Evolutionary conservation across 1,140 invertebrate genomes (phyloP).

Genomic region (Danaus plexippus): DNA sequence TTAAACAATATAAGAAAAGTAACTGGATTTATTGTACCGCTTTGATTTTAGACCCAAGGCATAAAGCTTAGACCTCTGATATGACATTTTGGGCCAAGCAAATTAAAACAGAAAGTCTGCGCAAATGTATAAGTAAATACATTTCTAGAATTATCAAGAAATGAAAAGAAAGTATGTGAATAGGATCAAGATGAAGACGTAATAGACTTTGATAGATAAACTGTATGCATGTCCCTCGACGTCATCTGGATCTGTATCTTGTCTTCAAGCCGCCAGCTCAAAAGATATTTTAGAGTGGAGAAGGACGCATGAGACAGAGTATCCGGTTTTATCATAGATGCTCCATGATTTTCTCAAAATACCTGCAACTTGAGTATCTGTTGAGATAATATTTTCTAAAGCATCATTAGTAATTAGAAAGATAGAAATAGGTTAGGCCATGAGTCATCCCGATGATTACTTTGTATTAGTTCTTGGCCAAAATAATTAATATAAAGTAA

Average conservation of each 20-base stretch:
- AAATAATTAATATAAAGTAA: conserved; percentile 25
- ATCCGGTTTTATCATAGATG: conserved; percentile 41
- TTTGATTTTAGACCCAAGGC: conserved; percentile 49
- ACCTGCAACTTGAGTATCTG: conserved; percentile 41
- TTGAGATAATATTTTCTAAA: conserved; percentile 38
- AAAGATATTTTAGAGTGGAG: too few species aligned
- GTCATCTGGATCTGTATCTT: conserved; percentile 29
- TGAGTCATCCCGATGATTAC: conserved; percentile 24
- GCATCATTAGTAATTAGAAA: conserved; percentile 29
- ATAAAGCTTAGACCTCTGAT: conserved; percentile 49
- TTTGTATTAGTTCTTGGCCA: conserved; percentile 1
- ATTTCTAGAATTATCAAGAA: conserved; percentile 31
- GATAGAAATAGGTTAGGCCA: conserved; percentile 25
- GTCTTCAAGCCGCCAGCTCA: too few species aligned
- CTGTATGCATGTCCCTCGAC: conserved; percentile 35
- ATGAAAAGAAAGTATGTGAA: conserved; percentile 30
- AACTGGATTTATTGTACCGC: conserved; percentile 50
- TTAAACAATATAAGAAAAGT: conserved; percentile 40
- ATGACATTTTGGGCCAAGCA: conserved; percentile 41
- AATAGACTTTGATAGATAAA: conserved; percentile 38
- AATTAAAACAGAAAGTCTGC: conserved; percentile 38
- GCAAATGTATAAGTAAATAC: conserved; percentile 33
- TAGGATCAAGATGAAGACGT: conserved; percentile 36
- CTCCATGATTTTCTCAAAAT: conserved; percentile 47
- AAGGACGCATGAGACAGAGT: conserved; percentile 24